Evolutionary conservation across 2,797 vertebrate genomes (phyloP).

Genomic region (Hypotaenidia philippensis): DNA sequence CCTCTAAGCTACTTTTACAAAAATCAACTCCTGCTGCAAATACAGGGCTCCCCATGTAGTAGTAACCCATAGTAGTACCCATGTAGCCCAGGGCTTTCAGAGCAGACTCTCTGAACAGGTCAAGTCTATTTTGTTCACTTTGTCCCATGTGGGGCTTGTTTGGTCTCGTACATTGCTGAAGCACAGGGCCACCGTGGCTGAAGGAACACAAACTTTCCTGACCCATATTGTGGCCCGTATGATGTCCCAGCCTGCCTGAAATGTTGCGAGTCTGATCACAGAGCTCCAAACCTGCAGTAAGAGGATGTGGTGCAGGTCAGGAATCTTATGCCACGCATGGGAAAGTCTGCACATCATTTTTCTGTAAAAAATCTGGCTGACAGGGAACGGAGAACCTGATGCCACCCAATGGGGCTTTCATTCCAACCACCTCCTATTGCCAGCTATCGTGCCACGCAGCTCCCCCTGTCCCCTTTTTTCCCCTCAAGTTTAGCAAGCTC

Average conservation of each 20-base stretch:
- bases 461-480: fast-evolving
- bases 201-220: not conserved
- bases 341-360: not conserved
- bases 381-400: not conserved
- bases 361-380: not conserved
- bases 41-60: not conserved
- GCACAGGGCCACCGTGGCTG: not conserved
- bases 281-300: not conserved
- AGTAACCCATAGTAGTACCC: too few relatives aligned
- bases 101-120: not conserved
- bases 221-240: not conserved
- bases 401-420: not conserved
- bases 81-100: not conserved
- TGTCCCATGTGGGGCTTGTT: not conserved
- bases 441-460: not conserved
- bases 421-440: not conserved
- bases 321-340: not conserved
- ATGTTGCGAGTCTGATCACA: not conserved
- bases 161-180: not conserved
- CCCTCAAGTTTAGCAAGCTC: not conserved
- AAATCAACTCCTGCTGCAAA: not conserved
- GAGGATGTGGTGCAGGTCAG: not conserved
- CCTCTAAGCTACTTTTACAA: not conserved
- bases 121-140: not conserved
- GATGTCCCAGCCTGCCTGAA: not conserved